Evolutionary conservation across 2,888 invertebrate species (phyloP).

Genomic region (Physocephala rufipes): DNA sequence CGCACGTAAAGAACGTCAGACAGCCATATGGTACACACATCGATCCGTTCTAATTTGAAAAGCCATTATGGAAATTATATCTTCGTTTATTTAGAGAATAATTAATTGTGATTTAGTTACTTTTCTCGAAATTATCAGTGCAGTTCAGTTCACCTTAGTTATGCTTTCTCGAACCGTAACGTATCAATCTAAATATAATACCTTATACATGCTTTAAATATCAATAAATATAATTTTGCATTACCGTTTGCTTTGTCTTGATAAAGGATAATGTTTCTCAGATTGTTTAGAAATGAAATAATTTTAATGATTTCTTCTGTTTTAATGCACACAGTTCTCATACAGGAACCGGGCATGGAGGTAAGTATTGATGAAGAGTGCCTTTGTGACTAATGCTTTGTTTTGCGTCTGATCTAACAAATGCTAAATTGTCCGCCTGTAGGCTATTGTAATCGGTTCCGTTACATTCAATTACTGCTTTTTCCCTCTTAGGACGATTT

Average conservation of each 20-base stretch:
- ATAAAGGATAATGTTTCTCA: neutral
- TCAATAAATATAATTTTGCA: neutral
- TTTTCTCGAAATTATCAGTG: too few species aligned
- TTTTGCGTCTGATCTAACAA: neutral
- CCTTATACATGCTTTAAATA: neutral
- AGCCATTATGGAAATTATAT: too few species aligned
- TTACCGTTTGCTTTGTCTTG: constrained; percentile 9
- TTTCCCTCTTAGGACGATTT: constrained; percentile 54
- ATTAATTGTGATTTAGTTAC: too few species aligned
- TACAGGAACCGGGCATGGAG: constrained; percentile 63
- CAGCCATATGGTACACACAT: too few species aligned
- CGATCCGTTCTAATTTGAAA: too few species aligned
- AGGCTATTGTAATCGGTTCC: neutral
- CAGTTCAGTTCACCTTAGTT: too few species aligned
- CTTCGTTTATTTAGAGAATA: too few species aligned
- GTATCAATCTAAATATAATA: too few species aligned
- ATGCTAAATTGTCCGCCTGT: neutral
- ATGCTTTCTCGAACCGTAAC: too few species aligned
- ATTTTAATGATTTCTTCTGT: constrained; percentile 45
- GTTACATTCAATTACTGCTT: neutral
- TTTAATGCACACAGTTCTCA: constrained; percentile 60
- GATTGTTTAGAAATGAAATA: constrained; percentile 21
- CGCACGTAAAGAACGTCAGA: too few species aligned
- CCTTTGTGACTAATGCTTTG: too few species aligned
- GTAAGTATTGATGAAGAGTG: constrained; percentile 48